A percentile compares a stretch with the other conserved stretches of the same genome.
Conservation (phyloP, 2,888 invertebrate species). For the Zaprionus bogoriensis region DNA sequence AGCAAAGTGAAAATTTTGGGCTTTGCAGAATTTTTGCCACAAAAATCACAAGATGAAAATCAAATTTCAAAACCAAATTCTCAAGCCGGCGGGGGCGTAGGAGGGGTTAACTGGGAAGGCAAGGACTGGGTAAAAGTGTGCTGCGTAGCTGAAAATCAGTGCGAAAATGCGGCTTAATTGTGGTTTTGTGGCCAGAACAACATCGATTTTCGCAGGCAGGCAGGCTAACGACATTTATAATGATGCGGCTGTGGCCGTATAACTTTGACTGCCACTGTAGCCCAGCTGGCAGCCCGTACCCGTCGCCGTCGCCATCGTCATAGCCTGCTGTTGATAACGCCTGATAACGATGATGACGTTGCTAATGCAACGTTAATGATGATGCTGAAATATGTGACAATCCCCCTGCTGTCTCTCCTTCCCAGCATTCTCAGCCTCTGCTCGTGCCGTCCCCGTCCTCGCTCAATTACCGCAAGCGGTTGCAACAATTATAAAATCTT, state of each 20-base stretch:
- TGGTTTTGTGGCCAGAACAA: slow-evolving; percentile 29
- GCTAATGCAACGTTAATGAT: slow-evolving; percentile 37
- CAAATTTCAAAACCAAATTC: slow-evolving; percentile 10
- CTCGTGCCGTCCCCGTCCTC: neutral
- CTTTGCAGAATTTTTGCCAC: slow-evolving; percentile 3
- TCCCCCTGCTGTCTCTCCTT: neutral
- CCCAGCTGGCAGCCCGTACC: neutral
- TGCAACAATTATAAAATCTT: slow-evolving; percentile 45
- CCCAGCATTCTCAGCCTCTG: neutral
- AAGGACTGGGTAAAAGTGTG: slow-evolving; percentile 3
- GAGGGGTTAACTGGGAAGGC: neutral
- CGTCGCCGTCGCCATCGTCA: neutral
- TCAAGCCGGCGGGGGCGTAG: neutral
- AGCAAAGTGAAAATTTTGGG: slow-evolving; percentile 1
- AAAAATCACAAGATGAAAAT: slow-evolving; percentile 14
- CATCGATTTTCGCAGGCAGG: slow-evolving; percentile 24
- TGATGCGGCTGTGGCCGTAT: slow-evolving; percentile 30
- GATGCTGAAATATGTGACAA: slow-evolving; percentile 22
- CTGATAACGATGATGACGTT: slow-evolving; percentile 21
- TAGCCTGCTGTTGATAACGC: slow-evolving; percentile 1
- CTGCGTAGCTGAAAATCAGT: slow-evolving; percentile 24
- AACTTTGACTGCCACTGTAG: slow-evolving; percentile 1
- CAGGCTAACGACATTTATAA: slow-evolving; percentile 24
- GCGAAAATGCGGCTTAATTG: slow-evolving; percentile 44
- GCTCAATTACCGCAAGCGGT: slow-evolving; percentile 31